Percentiles rank a stretch among this genome's conserved stretches.
These are phyloP conservation scores for Microtus montanus DNA, from an alignment of 2,113 vertebrate genomes.

Conservation along the genomic window DNA sequence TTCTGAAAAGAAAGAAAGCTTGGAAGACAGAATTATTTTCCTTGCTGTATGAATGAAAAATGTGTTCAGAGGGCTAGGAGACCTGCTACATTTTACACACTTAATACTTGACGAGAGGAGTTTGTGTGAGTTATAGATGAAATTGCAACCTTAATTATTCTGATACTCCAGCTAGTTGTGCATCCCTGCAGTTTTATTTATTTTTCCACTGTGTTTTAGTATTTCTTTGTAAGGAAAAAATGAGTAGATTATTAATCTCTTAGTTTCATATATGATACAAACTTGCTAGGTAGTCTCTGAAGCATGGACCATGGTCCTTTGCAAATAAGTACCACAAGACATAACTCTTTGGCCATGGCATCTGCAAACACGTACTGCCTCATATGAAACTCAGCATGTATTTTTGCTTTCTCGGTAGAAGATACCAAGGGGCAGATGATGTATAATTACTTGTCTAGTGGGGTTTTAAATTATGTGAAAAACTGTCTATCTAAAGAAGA, in stretches of 20 bases:
- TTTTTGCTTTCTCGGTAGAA: conserved; percentile 7
- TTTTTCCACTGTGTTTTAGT: not conserved
- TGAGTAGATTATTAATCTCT: not conserved
- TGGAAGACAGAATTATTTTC: not conserved
- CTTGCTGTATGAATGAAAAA: not conserved
- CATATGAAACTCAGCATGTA: not conserved
- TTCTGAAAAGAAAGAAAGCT: not conserved
- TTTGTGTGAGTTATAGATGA: not conserved
- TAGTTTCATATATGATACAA: not conserved
- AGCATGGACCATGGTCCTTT: not conserved
- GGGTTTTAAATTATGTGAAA: conserved; percentile 56
- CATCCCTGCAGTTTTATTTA: not conserved
- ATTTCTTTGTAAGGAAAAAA: not conserved
- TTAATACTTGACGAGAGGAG: not conserved
- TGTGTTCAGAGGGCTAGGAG: not conserved
- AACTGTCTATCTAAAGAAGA: conserved; percentile 48
- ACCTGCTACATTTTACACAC: not conserved
- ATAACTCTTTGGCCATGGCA: not conserved
- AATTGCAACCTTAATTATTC: not conserved
- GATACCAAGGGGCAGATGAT: not conserved
- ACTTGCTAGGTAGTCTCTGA: not conserved
- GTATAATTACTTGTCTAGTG: conserved; percentile 47
- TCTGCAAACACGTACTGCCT: not conserved
- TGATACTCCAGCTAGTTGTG: not conserved
- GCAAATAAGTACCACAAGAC: not conserved